A percentile compares a stretch with the other conserved stretches of the same genome.
phyloP scores from a whole-genome alignment of 2,113 vertebrate genomes.

The Pleuronectes platessa region DNA sequence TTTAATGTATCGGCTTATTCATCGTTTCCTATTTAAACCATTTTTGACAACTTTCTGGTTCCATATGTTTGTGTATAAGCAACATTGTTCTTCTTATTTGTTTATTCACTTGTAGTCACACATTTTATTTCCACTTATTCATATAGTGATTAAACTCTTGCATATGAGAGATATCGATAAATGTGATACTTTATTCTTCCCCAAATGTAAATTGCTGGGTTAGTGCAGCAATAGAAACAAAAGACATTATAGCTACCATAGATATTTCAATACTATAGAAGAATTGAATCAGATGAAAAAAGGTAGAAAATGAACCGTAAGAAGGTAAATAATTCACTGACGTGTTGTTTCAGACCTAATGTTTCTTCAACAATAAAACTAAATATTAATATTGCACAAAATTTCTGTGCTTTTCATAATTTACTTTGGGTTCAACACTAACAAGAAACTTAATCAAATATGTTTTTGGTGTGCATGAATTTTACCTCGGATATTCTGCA shows the following conservation, averaged over 20 bases:
- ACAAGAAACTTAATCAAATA: background rate
- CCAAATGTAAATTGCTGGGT: background rate
- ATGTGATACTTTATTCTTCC: background rate
- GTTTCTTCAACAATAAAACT: background rate
- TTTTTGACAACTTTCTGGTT: background rate
- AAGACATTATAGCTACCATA: too few relatives aligned
- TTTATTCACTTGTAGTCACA: background rate
- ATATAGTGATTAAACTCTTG: too few relatives aligned
- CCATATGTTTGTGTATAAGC: background rate
- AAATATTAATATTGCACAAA: background rate
- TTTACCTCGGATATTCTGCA: background rate
- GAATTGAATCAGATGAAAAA: too few relatives aligned
- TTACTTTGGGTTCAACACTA: background rate
- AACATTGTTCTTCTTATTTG: background rate
- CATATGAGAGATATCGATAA: background rate
- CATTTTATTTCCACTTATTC: background rate
- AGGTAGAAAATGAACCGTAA: background rate
- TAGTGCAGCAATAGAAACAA: too few relatives aligned
- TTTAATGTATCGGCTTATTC: constrained; percentile 26
- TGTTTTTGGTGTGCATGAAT: background rate
- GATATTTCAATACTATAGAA: too few relatives aligned
- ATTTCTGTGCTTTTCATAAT: too few relatives aligned
- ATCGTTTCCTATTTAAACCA: constrained; percentile 10
- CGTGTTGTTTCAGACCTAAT: background rate
- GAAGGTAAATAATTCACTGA: background rate